Evolutionary conservation across 2,797 vertebrate genomes (phyloP).

Genomic region (Pangasius sanitwongsei): DNA sequence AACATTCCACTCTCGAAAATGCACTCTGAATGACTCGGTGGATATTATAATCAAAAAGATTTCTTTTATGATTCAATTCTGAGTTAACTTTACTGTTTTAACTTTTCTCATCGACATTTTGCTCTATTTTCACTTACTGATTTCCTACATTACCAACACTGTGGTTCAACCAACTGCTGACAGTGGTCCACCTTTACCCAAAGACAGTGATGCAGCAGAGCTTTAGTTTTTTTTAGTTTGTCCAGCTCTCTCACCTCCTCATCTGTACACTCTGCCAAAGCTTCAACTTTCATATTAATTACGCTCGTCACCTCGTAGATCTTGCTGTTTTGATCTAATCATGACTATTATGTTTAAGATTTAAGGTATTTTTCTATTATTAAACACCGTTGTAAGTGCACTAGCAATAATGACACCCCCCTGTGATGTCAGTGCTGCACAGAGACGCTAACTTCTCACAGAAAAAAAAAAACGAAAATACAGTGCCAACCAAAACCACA

Average conservation of each 20-base stretch:
- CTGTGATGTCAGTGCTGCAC: not conserved
- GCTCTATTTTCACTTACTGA: not conserved
- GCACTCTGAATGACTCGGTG: not conserved
- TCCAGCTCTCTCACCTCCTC: not conserved
- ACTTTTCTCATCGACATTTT: not conserved
- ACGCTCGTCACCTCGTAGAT: not conserved
- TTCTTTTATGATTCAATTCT: not conserved
- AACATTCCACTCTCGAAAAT: not conserved
- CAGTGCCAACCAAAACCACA: not conserved
- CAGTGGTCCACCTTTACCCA: not conserved
- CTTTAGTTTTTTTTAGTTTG: not conserved
- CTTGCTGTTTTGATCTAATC: not conserved
- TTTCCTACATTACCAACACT: not conserved
- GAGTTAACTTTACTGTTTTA: not conserved
- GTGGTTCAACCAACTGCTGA: too few relatives aligned
- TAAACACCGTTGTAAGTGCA: not conserved
- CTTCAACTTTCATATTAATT: not conserved
- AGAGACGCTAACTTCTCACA: not conserved
- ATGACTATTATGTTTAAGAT: not conserved
- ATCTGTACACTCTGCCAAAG: not conserved
- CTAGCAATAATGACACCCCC: not conserved
- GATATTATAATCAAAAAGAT: not conserved
- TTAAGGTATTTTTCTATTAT: not conserved
- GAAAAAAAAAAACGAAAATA: not conserved
- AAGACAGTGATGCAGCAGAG: not conserved